Evolutionary conservation across 2,888 invertebrate genomes (phyloP).

Genomic region (Athrips mouffetella): DNA sequence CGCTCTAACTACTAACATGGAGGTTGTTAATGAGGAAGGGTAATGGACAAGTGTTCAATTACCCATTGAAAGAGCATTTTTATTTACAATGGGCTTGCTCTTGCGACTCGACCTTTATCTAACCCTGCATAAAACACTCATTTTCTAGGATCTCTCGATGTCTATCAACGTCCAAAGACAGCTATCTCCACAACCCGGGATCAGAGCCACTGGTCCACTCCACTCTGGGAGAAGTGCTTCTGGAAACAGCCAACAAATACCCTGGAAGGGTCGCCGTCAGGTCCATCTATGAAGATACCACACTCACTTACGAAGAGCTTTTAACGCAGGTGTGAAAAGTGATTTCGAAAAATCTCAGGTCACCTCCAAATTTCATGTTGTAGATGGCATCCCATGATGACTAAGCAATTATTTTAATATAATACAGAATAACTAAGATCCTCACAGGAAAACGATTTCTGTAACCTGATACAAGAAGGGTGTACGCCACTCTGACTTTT

Average conservation of each 20-base stretch:
- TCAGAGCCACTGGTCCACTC: conserved; percentile 69
- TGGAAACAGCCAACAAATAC: conserved; percentile 73
- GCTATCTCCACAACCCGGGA: conserved; percentile 78
- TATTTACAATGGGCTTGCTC: no score
- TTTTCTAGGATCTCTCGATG: no score
- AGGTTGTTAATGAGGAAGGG: no score
- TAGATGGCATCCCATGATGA: not conserved
- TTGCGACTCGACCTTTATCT: no score
- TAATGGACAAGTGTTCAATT: no score
- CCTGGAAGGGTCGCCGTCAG: conserved; percentile 79
- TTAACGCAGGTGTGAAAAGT: conserved; percentile 59
- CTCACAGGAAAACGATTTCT: no score
- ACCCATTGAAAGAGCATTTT: no score
- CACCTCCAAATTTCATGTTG: not conserved
- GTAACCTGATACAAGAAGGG: no score
- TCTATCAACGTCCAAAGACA: conserved; percentile 37
- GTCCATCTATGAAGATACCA: conserved; percentile 74
- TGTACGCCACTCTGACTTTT: no score
- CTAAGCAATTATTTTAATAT: not conserved
- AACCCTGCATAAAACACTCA: no score
- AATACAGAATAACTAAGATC: not conserved
- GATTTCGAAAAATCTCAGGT: no score
- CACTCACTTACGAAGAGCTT: conserved; percentile 78
- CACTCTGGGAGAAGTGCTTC: conserved; percentile 80
- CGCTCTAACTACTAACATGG: no score